Base-by-base conservation (phyloP, 2,113 vertebrate species). In the Hippocampus comes region DNA sequence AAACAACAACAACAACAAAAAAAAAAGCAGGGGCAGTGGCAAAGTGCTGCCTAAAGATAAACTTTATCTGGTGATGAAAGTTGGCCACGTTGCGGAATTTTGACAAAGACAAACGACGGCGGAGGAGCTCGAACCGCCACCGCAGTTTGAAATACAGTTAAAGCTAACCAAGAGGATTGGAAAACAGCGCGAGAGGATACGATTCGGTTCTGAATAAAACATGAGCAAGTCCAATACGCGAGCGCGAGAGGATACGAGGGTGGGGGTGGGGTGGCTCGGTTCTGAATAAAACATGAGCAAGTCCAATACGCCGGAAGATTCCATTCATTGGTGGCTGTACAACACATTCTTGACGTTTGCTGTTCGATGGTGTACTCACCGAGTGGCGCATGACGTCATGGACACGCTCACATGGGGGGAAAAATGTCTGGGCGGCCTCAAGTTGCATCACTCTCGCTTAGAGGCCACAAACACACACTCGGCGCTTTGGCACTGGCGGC, bases 391-490 rank as follows among this genome's bases (percentile, higher is more conserved):
- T 79, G 73, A 78, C 76, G 74, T 83, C 60, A 79, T n/a, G 74
- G 46, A 74, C 72, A 46, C 18, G 27, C 63, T n/a, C 38, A 42
- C 25, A 17, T 85, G 30, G 30, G 30, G 82, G 73, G 80, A 84
- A 86, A 46, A 76, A 78, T 69, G 74, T 76, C 75, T 87, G 86
- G 82, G 79, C 46, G 55, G 14, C 53, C 23, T 78, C 75, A 80
- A 85, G 74, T 17, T 65, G 61, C 68, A 61, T 74, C 53, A 63
- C 71, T 82, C 67, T 78, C 20, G 15, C 82, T 2, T 65, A 56
- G 48, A 67, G 76, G 70, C 76, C 72, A 68, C 79, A 86, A 74
- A 75, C 63, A 49, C 77, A 78, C 72, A 82, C 63, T 83, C 70
- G 30, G 71, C 70, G 63, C 63, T 74, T 78, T 78, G 4, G 25